Conservation (phyloP, 2,888 invertebrate species). For the Xestia rhomboidea region DNA sequence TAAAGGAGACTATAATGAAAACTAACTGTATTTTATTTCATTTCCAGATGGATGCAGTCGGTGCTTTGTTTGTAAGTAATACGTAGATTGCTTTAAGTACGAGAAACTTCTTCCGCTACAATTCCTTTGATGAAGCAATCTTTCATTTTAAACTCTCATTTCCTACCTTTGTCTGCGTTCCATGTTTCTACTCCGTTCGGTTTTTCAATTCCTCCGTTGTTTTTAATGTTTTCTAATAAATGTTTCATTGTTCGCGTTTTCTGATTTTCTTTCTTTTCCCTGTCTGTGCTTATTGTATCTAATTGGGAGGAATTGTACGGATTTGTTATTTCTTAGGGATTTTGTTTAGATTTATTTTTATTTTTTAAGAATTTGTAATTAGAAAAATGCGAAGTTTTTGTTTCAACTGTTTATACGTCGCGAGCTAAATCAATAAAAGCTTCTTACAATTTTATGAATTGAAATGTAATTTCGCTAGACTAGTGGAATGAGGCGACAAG, state of each 20-base stretch:
- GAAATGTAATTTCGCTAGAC: neutral
- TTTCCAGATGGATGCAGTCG: conserved; percentile 66
- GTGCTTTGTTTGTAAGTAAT: conserved; percentile 59
- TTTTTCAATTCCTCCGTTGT: conserved; percentile 50
- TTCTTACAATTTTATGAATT: neutral
- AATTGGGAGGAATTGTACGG: conserved; percentile 47
- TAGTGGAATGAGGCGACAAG: neutral
- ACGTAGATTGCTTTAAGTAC: conserved; percentile 44
- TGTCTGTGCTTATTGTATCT: conserved; percentile 45
- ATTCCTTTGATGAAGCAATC: conserved; percentile 46
- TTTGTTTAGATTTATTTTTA: conserved; percentile 8
- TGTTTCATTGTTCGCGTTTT: conserved; percentile 55
- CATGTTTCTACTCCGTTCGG: conserved; percentile 37
- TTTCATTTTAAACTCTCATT: conserved; percentile 60
- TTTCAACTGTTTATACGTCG: neutral
- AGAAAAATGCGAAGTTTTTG: neutral
- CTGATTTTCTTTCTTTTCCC: conserved; percentile 46
- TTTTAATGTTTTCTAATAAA: conserved; percentile 64
- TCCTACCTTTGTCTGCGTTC: conserved; percentile 56
- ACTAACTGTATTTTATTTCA: conserved; percentile 36
- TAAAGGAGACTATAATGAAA: conserved; percentile 19
- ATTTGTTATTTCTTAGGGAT: conserved; percentile 36
- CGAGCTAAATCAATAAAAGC: neutral
- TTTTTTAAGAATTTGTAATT: conserved; percentile 21
- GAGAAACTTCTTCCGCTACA: conserved; percentile 38